Percentiles rank a stretch among this genome's conserved stretches.
phyloP scores from a whole-genome alignment of 1,140 invertebrate species.

The Zeugodacus cucurbitae region DNA sequence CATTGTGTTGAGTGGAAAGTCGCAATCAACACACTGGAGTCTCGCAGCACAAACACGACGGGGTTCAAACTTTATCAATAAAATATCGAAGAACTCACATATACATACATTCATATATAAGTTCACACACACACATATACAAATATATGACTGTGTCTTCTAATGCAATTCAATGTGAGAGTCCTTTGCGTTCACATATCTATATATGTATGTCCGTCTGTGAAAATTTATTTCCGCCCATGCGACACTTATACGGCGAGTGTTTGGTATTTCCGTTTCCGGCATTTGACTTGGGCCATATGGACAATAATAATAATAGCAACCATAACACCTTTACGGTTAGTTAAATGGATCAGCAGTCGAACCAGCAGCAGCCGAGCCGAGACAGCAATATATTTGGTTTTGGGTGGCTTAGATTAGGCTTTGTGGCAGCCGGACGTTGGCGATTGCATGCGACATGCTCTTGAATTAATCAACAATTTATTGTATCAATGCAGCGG shows the following conservation, averaged over 20 bases:
- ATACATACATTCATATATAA: not conserved
- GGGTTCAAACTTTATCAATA: conserved; percentile 29
- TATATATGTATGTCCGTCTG: not conserved
- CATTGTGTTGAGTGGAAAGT: not conserved
- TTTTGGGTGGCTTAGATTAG: not conserved
- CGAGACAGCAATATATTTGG: no score
- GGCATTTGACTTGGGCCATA: conserved; percentile 13
- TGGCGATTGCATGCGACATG: not conserved
- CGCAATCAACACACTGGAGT: conserved; percentile 4
- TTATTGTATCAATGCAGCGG: conserved; percentile 42
- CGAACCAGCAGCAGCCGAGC: no score
- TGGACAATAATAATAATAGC: not conserved
- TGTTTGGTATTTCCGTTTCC: conserved; percentile 45
- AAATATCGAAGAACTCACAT: not conserved
- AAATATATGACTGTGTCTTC: not conserved
- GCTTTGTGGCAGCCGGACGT: not conserved
- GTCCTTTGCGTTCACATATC: not conserved
- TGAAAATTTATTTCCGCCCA: conserved; percentile 41
- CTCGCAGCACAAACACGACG: not conserved
- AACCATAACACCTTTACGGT: not conserved
- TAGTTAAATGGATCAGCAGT: not conserved
- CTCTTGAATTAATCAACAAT: conserved; percentile 46
- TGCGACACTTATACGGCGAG: conserved; percentile 43
- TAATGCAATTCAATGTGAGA: not conserved
- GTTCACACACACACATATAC: conserved; percentile 5